These are phyloP conservation scores for Prosopocoilus inquinatus DNA, from an alignment of 2,888 invertebrate species.

Conservation along the genomic window DNA sequence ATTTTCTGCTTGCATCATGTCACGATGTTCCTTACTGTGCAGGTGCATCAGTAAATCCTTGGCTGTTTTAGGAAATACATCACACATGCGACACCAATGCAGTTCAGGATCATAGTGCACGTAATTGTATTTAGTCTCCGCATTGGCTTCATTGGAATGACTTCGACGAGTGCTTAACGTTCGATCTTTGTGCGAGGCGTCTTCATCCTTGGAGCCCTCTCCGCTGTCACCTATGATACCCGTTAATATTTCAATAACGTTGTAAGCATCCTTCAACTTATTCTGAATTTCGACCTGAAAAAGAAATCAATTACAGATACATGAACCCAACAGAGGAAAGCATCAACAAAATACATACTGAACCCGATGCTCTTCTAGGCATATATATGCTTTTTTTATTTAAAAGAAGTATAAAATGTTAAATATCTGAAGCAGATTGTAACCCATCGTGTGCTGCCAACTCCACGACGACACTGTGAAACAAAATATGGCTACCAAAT, in stretches of 20 bases:
- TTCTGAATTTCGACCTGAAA: constrained; percentile 73
- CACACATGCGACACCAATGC: constrained; percentile 87
- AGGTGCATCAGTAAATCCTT: constrained; percentile 83
- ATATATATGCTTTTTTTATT: constrained; percentile 32
- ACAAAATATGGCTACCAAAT: constrained; percentile 43
- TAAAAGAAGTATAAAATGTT: constrained; percentile 31
- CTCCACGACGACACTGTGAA: constrained; percentile 40
- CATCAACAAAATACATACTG: constrained; percentile 40
- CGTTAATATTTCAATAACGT: constrained; percentile 85
- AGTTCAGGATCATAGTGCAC: constrained; percentile 86
- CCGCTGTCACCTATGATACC: constrained; percentile 77
- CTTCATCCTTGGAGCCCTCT: constrained; percentile 49
- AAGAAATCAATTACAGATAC: constrained; percentile 23
- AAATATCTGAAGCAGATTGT: constrained; percentile 28
- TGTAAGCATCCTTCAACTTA: constrained; percentile 79
- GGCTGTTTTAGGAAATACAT: constrained; percentile 82
- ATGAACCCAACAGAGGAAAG: constrained; percentile 11
- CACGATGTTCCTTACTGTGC: constrained; percentile 74
- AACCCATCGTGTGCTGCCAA: constrained; percentile 29
- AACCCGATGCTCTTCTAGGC: constrained; percentile 26
- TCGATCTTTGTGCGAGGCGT: constrained; percentile 26
- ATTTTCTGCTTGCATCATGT: constrained; percentile 58
- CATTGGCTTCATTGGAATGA: constrained; percentile 3
- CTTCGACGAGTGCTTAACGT: constrained; percentile 2
- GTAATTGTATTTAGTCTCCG: constrained; percentile 62